Conservation (phyloP, 1,140 invertebrate genomes). For the Zaprionus africanus region DNA sequence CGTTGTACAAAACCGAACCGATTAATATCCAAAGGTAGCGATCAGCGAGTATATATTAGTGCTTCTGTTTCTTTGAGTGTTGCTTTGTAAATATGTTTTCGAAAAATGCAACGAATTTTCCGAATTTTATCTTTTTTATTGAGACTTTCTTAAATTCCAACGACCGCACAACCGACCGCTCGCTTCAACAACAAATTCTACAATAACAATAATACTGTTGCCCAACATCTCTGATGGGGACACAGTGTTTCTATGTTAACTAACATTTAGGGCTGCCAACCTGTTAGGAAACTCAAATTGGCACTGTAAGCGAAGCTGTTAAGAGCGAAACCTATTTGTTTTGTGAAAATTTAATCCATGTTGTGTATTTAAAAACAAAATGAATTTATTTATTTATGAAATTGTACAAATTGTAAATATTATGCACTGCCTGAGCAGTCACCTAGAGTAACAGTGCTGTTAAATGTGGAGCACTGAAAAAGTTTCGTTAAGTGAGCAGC, state of each 20-base stretch:
- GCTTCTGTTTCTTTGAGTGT: slow-evolving; percentile 20
- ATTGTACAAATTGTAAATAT: too few species aligned
- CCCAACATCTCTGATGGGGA: slow-evolving; percentile 19
- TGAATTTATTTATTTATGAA: too few species aligned
- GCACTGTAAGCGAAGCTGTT: slow-evolving; percentile 12
- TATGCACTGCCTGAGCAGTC: background rate
- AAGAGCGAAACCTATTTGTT: background rate
- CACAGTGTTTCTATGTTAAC: slow-evolving; percentile 15
- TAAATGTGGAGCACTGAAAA: slow-evolving; percentile 4
- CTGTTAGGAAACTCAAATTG: slow-evolving; percentile 22
- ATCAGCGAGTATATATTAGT: slow-evolving; percentile 14
- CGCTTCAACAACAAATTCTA: slow-evolving; percentile 46
- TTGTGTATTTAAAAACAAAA: too few species aligned
- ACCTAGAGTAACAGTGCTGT: background rate
- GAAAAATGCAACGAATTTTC: slow-evolving; percentile 19
- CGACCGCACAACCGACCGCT: slow-evolving; percentile 43
- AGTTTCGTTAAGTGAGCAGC: background rate
- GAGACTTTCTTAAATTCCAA: slow-evolving; percentile 6
- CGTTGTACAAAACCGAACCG: slow-evolving; percentile 16
- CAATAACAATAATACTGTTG: slow-evolving; percentile 44
- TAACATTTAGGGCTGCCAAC: slow-evolving; percentile 14
- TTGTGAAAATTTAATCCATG: background rate
- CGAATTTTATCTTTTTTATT: slow-evolving; percentile 18
- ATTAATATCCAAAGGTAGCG: slow-evolving; percentile 23
- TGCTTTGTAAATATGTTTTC: slow-evolving; percentile 18